phyloP scores from a whole-genome alignment of 2,797 vertebrate genomes.

The Hemitrygon akajei region DNA sequence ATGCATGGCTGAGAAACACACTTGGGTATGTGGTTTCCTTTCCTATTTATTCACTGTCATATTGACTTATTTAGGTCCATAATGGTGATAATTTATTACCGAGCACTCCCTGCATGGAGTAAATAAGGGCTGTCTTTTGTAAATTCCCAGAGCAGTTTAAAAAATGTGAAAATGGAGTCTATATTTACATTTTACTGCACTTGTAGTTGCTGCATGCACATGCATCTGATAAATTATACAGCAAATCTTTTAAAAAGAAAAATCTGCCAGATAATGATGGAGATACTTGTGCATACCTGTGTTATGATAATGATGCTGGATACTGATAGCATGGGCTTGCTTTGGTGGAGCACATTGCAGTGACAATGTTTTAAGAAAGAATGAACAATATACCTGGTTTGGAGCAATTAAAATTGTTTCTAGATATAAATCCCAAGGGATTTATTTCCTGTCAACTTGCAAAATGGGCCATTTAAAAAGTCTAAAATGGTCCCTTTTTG shows the following conservation, averaged over 20 bases:
- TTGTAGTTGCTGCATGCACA: not conserved
- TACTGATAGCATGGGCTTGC: conserved; percentile 50
- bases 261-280: conserved; percentile 63
- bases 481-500: not conserved
- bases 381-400: conserved; percentile 57
- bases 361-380: conserved; percentile 51
- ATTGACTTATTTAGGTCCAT: conserved; percentile 50
- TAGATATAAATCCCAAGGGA: not conserved
- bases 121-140: conserved; percentile 67
- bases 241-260: conserved; percentile 44
- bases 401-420: conserved; percentile 52
- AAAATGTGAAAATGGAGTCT: conserved; percentile 53
- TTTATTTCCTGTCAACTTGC: not conserved
- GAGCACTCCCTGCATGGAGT: conserved; percentile 60
- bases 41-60: conserved; percentile 49
- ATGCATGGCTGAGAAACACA: not conserved
- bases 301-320: conserved; percentile 50
- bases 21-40: not conserved
- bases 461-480: conserved; percentile 26
- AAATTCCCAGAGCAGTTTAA: conserved; percentile 64
- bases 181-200: conserved; percentile 61
- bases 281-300: conserved; percentile 58
- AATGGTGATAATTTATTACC: conserved; percentile 66
- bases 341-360: conserved; percentile 59
- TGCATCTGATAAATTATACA: conserved; percentile 29